phyloP scores from a whole-genome alignment of 2,797 vertebrate species.

The Girardinus metallicus region DNA sequence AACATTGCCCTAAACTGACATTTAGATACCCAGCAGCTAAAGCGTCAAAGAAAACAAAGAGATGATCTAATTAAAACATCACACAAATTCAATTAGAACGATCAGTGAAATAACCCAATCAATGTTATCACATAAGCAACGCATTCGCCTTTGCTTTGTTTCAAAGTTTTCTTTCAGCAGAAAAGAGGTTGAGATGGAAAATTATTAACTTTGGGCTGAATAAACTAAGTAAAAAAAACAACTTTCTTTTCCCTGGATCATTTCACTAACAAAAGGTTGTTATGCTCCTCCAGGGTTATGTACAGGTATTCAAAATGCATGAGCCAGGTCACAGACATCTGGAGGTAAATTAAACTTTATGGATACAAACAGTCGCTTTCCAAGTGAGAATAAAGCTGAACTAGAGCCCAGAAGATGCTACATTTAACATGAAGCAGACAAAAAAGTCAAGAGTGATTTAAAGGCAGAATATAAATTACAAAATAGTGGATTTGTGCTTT shows the following conservation, averaged over 20 bases:
- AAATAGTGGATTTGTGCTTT: too few species aligned
- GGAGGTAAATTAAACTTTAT: conserved; percentile 43
- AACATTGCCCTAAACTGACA: background rate
- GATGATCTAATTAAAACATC: background rate
- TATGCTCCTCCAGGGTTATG: conserved; percentile 36
- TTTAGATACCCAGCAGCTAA: conserved; percentile 3
- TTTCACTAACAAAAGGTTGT: conserved; percentile 42
- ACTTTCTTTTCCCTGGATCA: conserved; percentile 16
- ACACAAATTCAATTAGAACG: background rate
- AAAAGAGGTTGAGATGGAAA: conserved; percentile 36
- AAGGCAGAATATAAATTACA: background rate
- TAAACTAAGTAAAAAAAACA: conserved; percentile 23
- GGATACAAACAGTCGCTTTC: conserved; percentile 17
- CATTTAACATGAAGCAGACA: conserved; percentile 18
- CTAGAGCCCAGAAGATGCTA: conserved; percentile 4
- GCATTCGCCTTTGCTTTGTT: conserved; percentile 5
- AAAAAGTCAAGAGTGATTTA: background rate
- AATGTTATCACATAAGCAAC: background rate
- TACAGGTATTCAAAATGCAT: conserved; percentile 27
- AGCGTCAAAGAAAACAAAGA: background rate
- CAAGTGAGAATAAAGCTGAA: conserved; percentile 17
- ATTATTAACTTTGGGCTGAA: conserved; percentile 33
- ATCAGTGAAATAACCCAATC: background rate
- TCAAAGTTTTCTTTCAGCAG: background rate
- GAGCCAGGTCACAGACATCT: conserved; percentile 7